Conservation (phyloP, 1,140 invertebrate species). For the Solen grandis region DNA sequence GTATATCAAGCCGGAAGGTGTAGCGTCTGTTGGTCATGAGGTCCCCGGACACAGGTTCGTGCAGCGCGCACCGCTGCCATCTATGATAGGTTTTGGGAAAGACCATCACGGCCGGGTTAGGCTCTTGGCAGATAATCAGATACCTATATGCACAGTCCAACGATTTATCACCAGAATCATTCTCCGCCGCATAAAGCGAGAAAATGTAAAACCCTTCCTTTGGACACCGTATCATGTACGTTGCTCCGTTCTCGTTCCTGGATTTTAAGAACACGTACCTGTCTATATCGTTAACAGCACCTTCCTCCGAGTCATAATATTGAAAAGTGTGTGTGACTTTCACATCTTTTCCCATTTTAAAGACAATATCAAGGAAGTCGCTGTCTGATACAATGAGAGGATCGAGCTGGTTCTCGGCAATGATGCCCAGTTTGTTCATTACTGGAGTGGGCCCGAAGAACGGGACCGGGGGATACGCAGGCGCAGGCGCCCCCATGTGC, state of each 20-base stretch:
- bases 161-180: conserved; percentile 59
- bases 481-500: conserved; percentile 65
- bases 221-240: conserved; percentile 76
- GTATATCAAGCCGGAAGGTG: conserved; percentile 75
- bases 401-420: conserved; percentile 70
- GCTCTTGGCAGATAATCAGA: conserved; percentile 77
- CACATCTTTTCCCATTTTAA: conserved; percentile 71
- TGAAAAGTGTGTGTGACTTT: conserved; percentile 78
- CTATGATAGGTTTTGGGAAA: conserved; percentile 78
- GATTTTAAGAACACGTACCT: conserved; percentile 76
- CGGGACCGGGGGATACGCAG: conserved; percentile 74
- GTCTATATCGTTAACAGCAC: conserved; percentile 76
- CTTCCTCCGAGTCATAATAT: conserved; percentile 74
- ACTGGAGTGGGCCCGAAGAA: conserved; percentile 78
- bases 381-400: conserved; percentile 75
- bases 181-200: conserved; percentile 74
- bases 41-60: conserved; percentile 79
- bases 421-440: conserved; percentile 72
- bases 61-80: conserved; percentile 77
- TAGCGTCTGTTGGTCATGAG: conserved; percentile 73
- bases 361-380: conserved; percentile 73
- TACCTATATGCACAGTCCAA: conserved; percentile 78
- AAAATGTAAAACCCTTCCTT: conserved; percentile 79
- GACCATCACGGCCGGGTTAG: conserved; percentile 68
- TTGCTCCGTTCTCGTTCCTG: conserved; percentile 70